Evolutionary conservation across 2,113 vertebrate genomes (phyloP).

Genomic region (Pollachius pollachius): DNA sequence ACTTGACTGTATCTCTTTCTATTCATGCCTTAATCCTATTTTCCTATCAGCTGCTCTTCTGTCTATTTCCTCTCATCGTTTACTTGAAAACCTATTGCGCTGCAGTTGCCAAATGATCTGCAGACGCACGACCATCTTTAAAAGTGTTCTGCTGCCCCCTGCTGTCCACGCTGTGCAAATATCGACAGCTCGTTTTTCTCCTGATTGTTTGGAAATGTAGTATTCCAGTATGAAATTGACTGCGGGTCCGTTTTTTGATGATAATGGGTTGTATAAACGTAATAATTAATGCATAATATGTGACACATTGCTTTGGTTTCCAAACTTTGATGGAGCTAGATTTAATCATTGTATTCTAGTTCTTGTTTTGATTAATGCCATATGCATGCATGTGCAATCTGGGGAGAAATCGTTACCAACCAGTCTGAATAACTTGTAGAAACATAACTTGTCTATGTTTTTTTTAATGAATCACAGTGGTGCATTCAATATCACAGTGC

Average conservation of each 20-base stretch:
- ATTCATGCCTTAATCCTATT: neutral
- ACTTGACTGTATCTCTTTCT: constrained; percentile 1
- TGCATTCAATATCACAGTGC: too few relatives aligned
- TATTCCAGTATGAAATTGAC: neutral
- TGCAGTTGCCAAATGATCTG: neutral
- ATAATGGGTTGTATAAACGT: too few relatives aligned
- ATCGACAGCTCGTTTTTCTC: neutral
- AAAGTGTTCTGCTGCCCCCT: constrained; percentile 48
- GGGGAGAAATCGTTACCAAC: too few relatives aligned
- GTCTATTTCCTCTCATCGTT: constrained; percentile 8
- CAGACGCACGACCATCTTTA: constrained; percentile 4
- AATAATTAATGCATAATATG: too few relatives aligned
- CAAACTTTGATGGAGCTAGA: too few relatives aligned
- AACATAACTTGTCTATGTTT: too few relatives aligned
- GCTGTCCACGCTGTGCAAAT: constrained; percentile 31
- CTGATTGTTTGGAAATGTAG: neutral
- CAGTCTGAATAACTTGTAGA: too few relatives aligned
- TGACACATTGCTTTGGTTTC: too few relatives aligned
- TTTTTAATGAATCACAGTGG: too few relatives aligned
- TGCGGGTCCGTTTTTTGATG: neutral
- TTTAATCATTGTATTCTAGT: too few relatives aligned
- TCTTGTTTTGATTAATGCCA: too few relatives aligned
- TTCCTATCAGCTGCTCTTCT: constrained; percentile 12
- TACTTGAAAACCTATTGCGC: neutral
- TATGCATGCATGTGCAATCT: too few relatives aligned